Conservation (phyloP, 2,113 vertebrate species). For the Rhadina sibilatrix region DNA sequence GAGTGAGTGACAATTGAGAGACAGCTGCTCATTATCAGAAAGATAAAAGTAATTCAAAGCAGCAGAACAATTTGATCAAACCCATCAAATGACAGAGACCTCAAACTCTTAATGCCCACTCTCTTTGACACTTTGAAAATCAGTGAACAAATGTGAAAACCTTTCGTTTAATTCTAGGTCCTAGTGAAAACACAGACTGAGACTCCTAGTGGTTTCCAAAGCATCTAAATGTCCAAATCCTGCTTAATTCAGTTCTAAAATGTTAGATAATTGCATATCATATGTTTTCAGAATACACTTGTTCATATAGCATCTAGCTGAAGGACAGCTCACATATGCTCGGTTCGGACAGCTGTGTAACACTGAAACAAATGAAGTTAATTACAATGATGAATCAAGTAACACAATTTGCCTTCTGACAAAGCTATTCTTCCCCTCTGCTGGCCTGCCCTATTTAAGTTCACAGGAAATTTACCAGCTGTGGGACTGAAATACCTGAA, state of each 20-base stretch:
- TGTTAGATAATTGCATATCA: not conserved
- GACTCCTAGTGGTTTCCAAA: not conserved
- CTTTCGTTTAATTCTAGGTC: not conserved
- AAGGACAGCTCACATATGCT: not conserved
- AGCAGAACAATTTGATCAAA: not conserved
- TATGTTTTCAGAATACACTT: not conserved
- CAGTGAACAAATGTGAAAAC: not conserved
- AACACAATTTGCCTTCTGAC: slow-evolving; percentile 42
- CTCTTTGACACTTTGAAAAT: not conserved
- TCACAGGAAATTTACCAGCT: slow-evolving; percentile 9
- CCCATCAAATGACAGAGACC: not conserved
- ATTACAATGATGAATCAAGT: not conserved
- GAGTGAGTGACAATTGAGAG: not conserved
- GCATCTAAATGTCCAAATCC: not conserved
- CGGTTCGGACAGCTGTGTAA: not conserved
- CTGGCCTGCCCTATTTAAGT: not conserved
- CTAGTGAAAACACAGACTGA: not conserved
- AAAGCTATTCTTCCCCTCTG: not conserved
- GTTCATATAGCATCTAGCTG: not conserved
- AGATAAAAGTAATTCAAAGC: not conserved
- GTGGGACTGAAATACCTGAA: not conserved
- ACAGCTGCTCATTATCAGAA: not conserved
- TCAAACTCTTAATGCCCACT: not conserved
- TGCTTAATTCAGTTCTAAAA: not conserved
- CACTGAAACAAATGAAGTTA: not conserved